Base-by-base conservation (phyloP, 2,888 invertebrate species). In the Chloroclystis v-ata region DNA sequence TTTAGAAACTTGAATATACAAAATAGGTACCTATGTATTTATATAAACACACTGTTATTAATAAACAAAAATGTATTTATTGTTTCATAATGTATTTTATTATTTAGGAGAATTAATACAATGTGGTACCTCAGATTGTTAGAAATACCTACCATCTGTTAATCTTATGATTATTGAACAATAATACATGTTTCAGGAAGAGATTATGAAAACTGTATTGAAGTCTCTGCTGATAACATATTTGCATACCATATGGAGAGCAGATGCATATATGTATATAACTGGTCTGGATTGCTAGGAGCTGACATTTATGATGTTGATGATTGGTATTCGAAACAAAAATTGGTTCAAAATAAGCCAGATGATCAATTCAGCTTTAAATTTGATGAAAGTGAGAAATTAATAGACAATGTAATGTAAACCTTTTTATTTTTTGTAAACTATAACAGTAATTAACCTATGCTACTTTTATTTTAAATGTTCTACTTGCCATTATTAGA, bases 211-310 rank as follows among this genome's bases (percentile, higher is more conserved):
- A 12, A 25, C 49, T 75, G 89, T 58, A 72, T 91, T 28, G 93
- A 93, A 81, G 63, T 93, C 53, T 92, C 93, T 46, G 89, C 92
- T 8, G 75, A 90, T 51, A 89, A 91, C 47, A 83, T 92, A 44
- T 92, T 90, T 69, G 77, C 81, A 48, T 66, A 89, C 37, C 78
- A 89, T 75, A 67, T 90, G 33, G 65, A 66, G 30, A 65, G 65
- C 46, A 63, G 56, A 59, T 61, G 71, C 28, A 79, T 63, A 63
- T 59, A 43, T 2, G 33, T 35, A 2, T 46, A 43, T 37, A 30
- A 59, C 59, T 92, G 77, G 80, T 65, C 59, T 47, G 48, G 56
- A 44, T 46, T 57, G 16, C 43, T 50, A 43, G 56, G 78, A 47
- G 55, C 69, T 46, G 51, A 78, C 37, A 63, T 66, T 42, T 52